Evolutionary conservation across 2,113 vertebrate genomes (phyloP).

Genomic region (Nothocercus nigrocapillus): DNA sequence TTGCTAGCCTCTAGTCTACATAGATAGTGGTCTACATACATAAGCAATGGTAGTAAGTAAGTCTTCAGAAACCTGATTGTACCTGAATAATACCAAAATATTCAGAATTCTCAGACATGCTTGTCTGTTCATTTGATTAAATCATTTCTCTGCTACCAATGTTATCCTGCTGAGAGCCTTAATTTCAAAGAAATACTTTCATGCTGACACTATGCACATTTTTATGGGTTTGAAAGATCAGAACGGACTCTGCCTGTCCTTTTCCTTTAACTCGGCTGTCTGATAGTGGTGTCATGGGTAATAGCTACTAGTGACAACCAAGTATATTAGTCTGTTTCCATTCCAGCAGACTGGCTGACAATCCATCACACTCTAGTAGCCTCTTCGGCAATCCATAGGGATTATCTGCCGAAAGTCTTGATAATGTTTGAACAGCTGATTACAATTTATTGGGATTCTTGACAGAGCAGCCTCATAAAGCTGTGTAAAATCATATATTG

Average conservation of each 20-base stretch:
- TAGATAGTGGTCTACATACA: neutral
- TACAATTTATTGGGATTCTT: neutral
- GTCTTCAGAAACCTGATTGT: neutral
- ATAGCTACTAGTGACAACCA: neutral
- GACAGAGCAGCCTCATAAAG: neutral
- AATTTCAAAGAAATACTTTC: neutral
- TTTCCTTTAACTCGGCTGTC: neutral
- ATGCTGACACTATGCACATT: neutral
- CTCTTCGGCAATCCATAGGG: neutral
- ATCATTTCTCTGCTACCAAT: neutral
- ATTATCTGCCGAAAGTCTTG: neutral
- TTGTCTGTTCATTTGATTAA: neutral
- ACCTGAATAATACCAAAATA: neutral
- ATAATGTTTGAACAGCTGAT: neutral
- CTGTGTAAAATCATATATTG: neutral
- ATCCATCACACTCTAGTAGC: neutral
- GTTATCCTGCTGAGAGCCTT: rapidly evolving
- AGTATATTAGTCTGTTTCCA: neutral
- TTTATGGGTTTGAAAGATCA: neutral
- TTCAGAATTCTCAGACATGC: neutral
- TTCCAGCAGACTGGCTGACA: neutral
- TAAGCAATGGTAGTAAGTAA: neutral
- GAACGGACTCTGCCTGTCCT: neutral
- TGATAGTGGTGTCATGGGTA: neutral
- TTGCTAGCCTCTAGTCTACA: neutral